Evolutionary conservation across 2,888 invertebrate species (phyloP), one percentile per base, ranked within the genome.

Genomic region (Hybos culiciformis): DNA sequence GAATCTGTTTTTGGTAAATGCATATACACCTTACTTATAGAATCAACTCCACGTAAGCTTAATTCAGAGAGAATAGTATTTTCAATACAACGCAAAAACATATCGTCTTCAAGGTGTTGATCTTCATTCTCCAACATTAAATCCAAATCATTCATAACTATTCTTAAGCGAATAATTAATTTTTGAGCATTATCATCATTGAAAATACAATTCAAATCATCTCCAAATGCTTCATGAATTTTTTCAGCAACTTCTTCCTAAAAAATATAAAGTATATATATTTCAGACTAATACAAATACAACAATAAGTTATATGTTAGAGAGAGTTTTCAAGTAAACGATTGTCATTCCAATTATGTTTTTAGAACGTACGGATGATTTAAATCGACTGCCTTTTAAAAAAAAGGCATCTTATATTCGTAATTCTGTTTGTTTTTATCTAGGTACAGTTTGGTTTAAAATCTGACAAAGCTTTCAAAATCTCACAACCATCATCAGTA

Each of bases 131-230:
- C 41, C 5, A 48, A 33, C 5, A 41, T 80, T 65, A 90, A 90
- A 48, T 81, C 84, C 51, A 50, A 14, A 57, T 90, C 91, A 44
- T 85, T 86, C 62, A 90, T 92, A 86, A 93, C 92, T 50, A 96
- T 93, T 54, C 96, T 77, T 51, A 97, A 88, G 51, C 96, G 84
- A 43, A 97, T 70, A 0, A 96, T 93, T 40, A 96, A 70, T 59
- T 93, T 93, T 59, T 96, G 94, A 2, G 94, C 93, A 63, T 97
- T 97, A 66, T 97, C 96, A 62, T 97, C 96, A 60, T 94, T 96
- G 70, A 96, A 96, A 51, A 96, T 96, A 59, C 94, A 94, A 62
- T 94, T 94, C 49, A 97, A 71, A 66, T 96, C 96, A 61, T 96
- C 93, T 37, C 96, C 96, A 63, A 97, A 97, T 5, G 92, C 92